phyloP scores from a whole-genome alignment of 2,797 vertebrate species.

The Anisognathus igniventris region DNA sequence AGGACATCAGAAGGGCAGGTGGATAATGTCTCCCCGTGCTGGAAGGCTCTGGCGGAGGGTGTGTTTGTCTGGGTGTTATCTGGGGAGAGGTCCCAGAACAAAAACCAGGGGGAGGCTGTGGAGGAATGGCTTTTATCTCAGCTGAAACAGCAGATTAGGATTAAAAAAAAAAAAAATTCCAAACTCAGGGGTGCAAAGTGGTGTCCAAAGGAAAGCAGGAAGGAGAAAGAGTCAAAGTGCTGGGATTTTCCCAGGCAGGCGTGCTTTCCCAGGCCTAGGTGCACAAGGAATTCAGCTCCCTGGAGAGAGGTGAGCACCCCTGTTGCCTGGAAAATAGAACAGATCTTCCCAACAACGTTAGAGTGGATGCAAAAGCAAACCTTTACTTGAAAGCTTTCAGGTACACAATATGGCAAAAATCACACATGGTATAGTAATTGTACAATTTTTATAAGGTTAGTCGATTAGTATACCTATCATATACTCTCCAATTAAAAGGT shows the following conservation, averaged over 20 bases:
- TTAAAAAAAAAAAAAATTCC: neutral
- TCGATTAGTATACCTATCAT: accelerated
- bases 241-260: neutral
- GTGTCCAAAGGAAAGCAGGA: neutral
- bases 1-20: neutral
- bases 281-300: neutral
- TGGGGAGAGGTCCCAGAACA: neutral
- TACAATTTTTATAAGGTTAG: neutral
- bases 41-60: neutral
- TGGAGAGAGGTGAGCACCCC: neutral
- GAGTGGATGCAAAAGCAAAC: neutral
- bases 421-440: neutral
- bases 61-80: neutral
- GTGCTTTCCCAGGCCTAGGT: neutral
- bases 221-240: neutral
- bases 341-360: neutral
- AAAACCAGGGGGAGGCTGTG: neutral
- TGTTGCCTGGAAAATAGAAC: neutral
- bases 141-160: neutral
- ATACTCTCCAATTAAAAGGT: neutral
- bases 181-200: neutral
- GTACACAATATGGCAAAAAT: neutral
- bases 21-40: neutral
- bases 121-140: neutral
- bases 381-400: neutral